Conservation (phyloP, 2,888 invertebrate species). For the Volucella inanis region DNA sequence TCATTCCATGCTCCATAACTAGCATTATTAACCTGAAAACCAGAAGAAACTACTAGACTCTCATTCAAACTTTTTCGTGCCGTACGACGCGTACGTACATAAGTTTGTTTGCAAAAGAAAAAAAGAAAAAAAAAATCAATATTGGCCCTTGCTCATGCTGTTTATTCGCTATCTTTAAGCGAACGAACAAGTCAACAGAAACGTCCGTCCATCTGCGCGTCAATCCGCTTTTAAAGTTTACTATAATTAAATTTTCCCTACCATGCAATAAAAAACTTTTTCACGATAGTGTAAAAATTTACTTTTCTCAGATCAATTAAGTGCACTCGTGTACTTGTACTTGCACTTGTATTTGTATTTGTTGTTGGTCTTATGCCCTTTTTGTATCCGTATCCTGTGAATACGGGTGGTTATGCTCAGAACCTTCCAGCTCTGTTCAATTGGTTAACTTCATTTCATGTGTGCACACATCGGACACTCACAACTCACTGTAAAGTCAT, state of each 20-base stretch:
- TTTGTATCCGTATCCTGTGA: background rate
- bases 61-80: too few relatives aligned
- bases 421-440: constrained; percentile 44
- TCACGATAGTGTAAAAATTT: constrained; percentile 32
- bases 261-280: constrained; percentile 26
- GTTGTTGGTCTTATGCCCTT: too few relatives aligned
- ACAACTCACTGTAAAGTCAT: constrained; percentile 50
- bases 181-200: constrained; percentile 2
- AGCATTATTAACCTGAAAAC: too few relatives aligned
- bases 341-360: background rate
- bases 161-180: background rate
- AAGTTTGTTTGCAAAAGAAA: too few relatives aligned
- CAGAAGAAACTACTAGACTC: too few relatives aligned
- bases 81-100: too few relatives aligned
- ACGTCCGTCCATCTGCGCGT: background rate
- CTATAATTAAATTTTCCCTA: constrained; percentile 30
- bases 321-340: constrained; percentile 15
- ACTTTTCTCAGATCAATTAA: constrained; percentile 57
- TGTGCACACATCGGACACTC: constrained; percentile 60
- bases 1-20: too few relatives aligned
- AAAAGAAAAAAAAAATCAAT: too few relatives aligned
- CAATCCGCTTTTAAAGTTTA: constrained; percentile 24
- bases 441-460: constrained; percentile 69
- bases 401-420: constrained; percentile 17
- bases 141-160: too few relatives aligned